Percentiles rank a stretch among this genome's conserved stretches.
Evolutionary conservation across 2,797 vertebrate species (phyloP).

Genomic region (Hylomyscus alleni): DNA sequence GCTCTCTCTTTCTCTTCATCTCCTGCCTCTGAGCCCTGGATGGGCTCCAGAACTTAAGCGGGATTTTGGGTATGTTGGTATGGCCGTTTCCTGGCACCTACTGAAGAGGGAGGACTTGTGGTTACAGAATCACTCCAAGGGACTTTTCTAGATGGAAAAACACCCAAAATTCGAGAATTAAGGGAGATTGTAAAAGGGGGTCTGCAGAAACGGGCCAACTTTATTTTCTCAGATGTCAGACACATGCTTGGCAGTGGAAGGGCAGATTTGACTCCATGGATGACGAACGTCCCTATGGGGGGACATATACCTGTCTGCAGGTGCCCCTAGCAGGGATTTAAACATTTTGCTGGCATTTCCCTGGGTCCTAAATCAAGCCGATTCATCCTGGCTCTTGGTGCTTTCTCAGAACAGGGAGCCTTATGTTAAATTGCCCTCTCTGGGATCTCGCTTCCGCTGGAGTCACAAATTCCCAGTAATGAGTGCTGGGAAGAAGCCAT

Average conservation of each 20-base stretch:
- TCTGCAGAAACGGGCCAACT: not conserved
- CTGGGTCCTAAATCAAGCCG: conserved; percentile 71
- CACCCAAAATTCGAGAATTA: conserved; percentile 1
- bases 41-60: not conserved
- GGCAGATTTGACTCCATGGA: not conserved
- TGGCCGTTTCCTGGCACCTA: not conserved
- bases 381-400: conserved; percentile 44
- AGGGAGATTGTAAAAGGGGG: not conserved
- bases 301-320: conserved; percentile 52
- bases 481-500: conserved; percentile 78
- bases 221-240: conserved; percentile 12
- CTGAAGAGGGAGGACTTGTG: not conserved
- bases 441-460: conserved; percentile 35
- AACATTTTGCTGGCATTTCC: not conserved
- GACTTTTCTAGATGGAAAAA: conserved; percentile 12
- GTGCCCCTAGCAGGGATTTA: conserved; percentile 62
- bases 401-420: conserved; percentile 32
- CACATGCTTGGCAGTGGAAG: conserved; percentile 6
- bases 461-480: conserved; percentile 80
- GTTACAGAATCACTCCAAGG: not conserved
- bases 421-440: conserved; percentile 60
- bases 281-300: conserved; percentile 27
- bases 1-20: not conserved
- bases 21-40: not conserved
- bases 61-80: not conserved